These are phyloP conservation scores for Aphelinus certus DNA, from an alignment of 1,140 invertebrate genomes.

Conservation along the genomic window DNA sequence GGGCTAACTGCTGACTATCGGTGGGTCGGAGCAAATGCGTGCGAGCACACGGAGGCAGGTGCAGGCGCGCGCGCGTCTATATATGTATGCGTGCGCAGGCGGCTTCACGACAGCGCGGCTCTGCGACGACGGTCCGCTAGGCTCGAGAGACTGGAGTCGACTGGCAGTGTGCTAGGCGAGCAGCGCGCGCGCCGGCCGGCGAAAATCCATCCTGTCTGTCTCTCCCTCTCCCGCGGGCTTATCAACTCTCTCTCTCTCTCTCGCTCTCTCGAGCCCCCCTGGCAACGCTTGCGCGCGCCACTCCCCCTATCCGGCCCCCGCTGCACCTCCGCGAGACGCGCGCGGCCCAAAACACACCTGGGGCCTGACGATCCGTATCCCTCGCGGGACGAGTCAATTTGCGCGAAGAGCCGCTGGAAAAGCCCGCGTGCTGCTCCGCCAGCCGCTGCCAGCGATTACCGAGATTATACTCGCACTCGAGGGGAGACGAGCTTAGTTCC, in stretches of 20 bases:
- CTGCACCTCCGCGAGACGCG: background rate
- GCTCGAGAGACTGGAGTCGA: constrained; percentile 60
- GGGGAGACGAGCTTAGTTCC: too few relatives aligned
- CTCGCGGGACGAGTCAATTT: too few relatives aligned
- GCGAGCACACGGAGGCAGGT: too few relatives aligned
- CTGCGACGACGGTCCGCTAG: constrained; percentile 49
- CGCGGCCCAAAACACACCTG: too few relatives aligned
- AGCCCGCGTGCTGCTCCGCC: too few relatives aligned
- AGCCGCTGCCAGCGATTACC: too few relatives aligned
- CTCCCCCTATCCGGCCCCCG: constrained; percentile 1
- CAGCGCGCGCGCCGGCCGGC: constrained; percentile 27
- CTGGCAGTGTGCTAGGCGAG: constrained; percentile 47
- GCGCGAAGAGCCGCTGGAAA: too few relatives aligned
- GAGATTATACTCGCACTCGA: too few relatives aligned
- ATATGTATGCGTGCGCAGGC: too few relatives aligned
- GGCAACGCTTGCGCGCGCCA: constrained; percentile 17
- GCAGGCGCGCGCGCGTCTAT: constrained; percentile 34
- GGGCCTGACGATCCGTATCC: too few relatives aligned
- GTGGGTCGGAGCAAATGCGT: too few relatives aligned
- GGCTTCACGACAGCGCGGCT: too few relatives aligned
- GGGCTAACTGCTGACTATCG: background rate
- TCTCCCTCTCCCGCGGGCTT: constrained; percentile 35
- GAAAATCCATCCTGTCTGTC: constrained; percentile 42
- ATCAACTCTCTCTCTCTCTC: constrained; percentile 43
- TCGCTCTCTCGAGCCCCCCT: constrained; percentile 18